Evolutionary conservation across 2,888 invertebrate genomes (phyloP).

Genomic region (Pheosia tremula): DNA sequence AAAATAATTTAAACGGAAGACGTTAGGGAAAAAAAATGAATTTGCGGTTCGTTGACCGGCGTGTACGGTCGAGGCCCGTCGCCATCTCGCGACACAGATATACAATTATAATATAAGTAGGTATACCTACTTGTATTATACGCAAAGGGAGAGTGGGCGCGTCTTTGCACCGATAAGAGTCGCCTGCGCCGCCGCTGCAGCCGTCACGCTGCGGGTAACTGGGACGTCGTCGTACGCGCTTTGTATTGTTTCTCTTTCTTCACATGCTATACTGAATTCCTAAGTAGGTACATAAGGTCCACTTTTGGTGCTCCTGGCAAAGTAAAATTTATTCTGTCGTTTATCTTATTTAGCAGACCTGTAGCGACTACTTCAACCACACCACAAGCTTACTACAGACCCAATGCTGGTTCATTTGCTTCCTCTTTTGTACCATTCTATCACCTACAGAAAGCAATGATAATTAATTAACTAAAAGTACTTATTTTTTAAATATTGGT

Average conservation of each 20-base stretch:
- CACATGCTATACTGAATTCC: conserved; percentile 4
- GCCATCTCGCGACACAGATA: conserved; percentile 11
- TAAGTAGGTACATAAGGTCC: too few relatives aligned
- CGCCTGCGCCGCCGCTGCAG: conserved; percentile 21
- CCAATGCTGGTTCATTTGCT: too few relatives aligned
- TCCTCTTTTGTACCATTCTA: too few relatives aligned
- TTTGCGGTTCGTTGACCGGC: conserved; percentile 46
- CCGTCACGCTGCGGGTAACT: conserved; percentile 66
- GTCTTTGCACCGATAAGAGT: conserved; percentile 53
- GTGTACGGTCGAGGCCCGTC: conserved; percentile 29
- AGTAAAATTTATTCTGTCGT: too few relatives aligned
- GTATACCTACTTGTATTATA: conserved; percentile 9
- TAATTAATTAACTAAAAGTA: too few relatives aligned
- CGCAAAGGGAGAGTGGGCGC: conserved; percentile 38
- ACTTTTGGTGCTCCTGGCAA: too few relatives aligned
- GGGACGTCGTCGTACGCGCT: conserved; percentile 43
- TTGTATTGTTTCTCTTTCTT: conserved; percentile 45
- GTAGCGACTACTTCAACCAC: too few relatives aligned
- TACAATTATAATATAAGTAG: conserved; percentile 14
- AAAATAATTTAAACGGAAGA: neutral
- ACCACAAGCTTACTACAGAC: too few relatives aligned
- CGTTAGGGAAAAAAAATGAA: conserved; percentile 23
- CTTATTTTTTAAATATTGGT: too few relatives aligned
- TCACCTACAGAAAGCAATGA: too few relatives aligned
- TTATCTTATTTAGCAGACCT: too few relatives aligned